phyloP scores from a whole-genome alignment of 2,113 vertebrate species.

The Trachemys scripta region DNA sequence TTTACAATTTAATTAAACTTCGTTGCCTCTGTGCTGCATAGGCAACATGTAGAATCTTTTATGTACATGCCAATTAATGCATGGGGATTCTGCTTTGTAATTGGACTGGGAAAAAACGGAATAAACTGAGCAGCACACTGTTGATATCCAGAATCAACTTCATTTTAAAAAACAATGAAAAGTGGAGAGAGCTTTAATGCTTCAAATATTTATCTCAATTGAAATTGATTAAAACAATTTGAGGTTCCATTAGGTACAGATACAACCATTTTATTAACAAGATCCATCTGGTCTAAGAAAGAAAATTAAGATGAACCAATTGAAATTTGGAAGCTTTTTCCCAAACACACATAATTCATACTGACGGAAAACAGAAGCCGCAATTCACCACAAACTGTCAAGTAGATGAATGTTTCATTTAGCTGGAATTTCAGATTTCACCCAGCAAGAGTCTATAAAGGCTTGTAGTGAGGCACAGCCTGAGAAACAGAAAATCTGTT shows the following conservation, averaged over 20 bases:
- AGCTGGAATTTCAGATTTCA: slow-evolving; percentile 81
- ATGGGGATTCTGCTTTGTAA: slow-evolving; percentile 75
- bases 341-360: slow-evolving; percentile 82
- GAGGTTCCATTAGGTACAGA: slow-evolving; percentile 71
- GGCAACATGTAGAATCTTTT: slow-evolving; percentile 74
- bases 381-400: slow-evolving; percentile 80
- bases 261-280: slow-evolving; percentile 73
- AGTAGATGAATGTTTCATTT: slow-evolving; percentile 78
- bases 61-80: slow-evolving; percentile 73
- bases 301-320: slow-evolving; percentile 79
- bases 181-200: slow-evolving; percentile 73
- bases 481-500: slow-evolving; percentile 66
- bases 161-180: slow-evolving; percentile 45
- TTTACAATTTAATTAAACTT: slow-evolving; percentile 78
- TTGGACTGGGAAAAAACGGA: slow-evolving; percentile 67
- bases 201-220: slow-evolving; percentile 78
- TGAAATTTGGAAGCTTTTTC: slow-evolving; percentile 78
- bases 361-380: slow-evolving; percentile 82
- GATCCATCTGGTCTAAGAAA: slow-evolving; percentile 77
- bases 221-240: slow-evolving; percentile 79
- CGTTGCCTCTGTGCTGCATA: slow-evolving; percentile 67
- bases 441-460: slow-evolving; percentile 71
- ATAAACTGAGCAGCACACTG: slow-evolving; percentile 72
- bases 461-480: slow-evolving; percentile 57
- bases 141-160: slow-evolving; percentile 69